phyloP scores from a whole-genome alignment of 2,797 vertebrate genomes.

The Acrossocheilus wenchowensis region DNA sequence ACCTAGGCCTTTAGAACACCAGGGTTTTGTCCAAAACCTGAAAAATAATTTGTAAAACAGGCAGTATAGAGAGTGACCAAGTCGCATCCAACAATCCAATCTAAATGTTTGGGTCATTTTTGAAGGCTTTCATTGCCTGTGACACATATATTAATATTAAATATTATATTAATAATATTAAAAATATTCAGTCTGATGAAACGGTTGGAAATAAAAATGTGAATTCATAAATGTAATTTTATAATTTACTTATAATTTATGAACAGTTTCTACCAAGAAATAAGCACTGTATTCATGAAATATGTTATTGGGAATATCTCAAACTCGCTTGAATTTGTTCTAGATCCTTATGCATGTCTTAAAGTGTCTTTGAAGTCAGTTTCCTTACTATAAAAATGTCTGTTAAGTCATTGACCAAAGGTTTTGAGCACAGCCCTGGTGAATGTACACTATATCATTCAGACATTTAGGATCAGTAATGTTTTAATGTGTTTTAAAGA shows the following conservation, averaged over 20 bases:
- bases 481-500: not conserved
- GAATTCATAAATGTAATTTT: not conserved
- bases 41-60: not conserved
- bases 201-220: not conserved
- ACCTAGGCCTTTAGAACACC: not conserved
- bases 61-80: not conserved
- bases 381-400: not conserved
- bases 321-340: not conserved
- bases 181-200: not conserved
- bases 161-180: too few relatives aligned
- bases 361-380: not conserved
- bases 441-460: not conserved
- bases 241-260: not conserved
- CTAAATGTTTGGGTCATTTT: not conserved
- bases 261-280: not conserved
- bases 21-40: not conserved
- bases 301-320: not conserved
- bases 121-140: not conserved
- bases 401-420: not conserved
- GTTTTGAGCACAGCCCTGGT: not conserved
- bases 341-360: not conserved
- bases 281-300: not conserved
- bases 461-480: not conserved
- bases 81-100: too few relatives aligned
- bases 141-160: not conserved